A percentile compares a stretch with the other conserved stretches of the same genome.
Conservation (phyloP, 2,888 invertebrate genomes). For the Azorinus chamasolen region DNA sequence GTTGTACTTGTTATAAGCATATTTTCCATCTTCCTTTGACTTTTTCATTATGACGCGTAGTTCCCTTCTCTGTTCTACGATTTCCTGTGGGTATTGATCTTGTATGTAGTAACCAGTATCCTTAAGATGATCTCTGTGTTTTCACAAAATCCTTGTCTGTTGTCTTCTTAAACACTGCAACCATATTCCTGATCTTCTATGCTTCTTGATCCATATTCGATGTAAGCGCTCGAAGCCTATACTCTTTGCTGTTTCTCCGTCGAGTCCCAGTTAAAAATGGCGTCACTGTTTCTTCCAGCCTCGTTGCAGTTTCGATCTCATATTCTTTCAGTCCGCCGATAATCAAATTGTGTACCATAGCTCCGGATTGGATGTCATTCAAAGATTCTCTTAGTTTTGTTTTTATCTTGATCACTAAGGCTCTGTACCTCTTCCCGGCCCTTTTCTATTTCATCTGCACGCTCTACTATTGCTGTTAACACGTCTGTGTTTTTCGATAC, state of each 20-base stretch:
- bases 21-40: slow-evolving; percentile 12
- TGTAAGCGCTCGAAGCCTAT: neutral
- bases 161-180: slow-evolving; percentile 4
- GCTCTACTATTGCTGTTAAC: no score
- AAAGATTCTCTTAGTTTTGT: neutral
- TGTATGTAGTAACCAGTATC: slow-evolving; percentile 3
- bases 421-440: slow-evolving; percentile 5
- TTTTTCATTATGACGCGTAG: slow-evolving; percentile 7
- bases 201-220: neutral
- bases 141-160: slow-evolving; percentile 8
- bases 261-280: neutral
- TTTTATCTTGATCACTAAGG: neutral
- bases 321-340: slow-evolving; percentile 1
- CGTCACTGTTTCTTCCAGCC: neutral
- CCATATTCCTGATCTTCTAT: slow-evolving; percentile 2
- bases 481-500: no score
- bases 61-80: slow-evolving; percentile 5
- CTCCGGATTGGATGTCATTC: neutral
- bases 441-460: no score
- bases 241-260: neutral
- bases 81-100: slow-evolving; percentile 6
- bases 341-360: slow-evolving; percentile 5
- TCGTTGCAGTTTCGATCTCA: neutral
- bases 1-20: slow-evolving; percentile 20
- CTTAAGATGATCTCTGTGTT: neutral